Evolutionary conservation across 2,113 vertebrate genomes (phyloP).

Genomic region (Speoplatyrhinus poulsoni): DNA sequence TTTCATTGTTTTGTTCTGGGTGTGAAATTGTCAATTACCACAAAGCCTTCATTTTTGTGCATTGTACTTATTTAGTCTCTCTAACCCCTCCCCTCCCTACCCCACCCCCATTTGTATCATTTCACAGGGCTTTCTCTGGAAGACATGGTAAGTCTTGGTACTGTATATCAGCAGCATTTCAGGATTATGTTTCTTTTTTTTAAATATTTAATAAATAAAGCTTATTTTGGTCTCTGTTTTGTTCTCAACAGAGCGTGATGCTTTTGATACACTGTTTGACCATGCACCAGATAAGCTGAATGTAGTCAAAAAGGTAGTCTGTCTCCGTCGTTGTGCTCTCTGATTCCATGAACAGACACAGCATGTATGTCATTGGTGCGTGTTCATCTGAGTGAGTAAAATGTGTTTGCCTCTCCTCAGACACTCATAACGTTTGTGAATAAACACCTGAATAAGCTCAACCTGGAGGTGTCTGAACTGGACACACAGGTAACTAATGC

Average conservation of each 20-base stretch:
- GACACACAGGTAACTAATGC: slow-evolving; percentile 90
- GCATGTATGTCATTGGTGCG: not conserved
- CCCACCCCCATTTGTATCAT: not conserved
- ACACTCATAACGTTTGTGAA: slow-evolving; percentile 98
- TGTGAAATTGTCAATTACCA: slow-evolving; percentile 36
- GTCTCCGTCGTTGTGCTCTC: not conserved
- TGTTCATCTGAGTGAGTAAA: not conserved
- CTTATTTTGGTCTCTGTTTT: not conserved
- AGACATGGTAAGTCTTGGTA: slow-evolving; percentile 84
- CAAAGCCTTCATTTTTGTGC: slow-evolving; percentile 12
- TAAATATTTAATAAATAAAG: not conserved
- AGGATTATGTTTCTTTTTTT: not conserved
- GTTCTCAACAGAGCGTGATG: slow-evolving; percentile 88
- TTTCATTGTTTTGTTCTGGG: not conserved
- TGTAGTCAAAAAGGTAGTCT: slow-evolving; percentile 93
- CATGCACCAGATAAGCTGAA: slow-evolving; percentile 97
- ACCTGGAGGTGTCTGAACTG: slow-evolving; percentile 95
- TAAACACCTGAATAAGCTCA: slow-evolving; percentile 98
- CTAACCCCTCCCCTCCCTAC: not conserved
- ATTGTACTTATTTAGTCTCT: not conserved
- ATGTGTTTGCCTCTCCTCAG: slow-evolving; percentile 70
- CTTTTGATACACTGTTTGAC: slow-evolving; percentile 97
- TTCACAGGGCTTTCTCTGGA: slow-evolving; percentile 88
- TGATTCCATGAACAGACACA: no score
- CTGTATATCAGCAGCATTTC: not conserved